Evolutionary conservation across 2,113 vertebrate genomes (phyloP), one percentile per base, ranked within the genome.

Genomic region (Ariopsis seemanni): DNA sequence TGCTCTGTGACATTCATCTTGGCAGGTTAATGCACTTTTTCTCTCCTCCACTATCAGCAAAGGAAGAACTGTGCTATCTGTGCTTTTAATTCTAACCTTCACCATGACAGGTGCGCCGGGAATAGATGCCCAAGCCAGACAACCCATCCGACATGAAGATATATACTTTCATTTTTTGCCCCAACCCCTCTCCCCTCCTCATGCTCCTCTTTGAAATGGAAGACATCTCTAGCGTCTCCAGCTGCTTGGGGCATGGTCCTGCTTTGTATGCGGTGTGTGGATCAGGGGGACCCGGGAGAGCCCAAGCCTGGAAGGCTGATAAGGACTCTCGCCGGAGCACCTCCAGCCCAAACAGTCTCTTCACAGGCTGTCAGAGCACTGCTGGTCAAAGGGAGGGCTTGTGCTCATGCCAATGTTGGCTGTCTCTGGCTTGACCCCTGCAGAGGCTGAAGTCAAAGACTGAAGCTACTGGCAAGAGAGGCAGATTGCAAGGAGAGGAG

Each of bases 181-280:
- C 88, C 87, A 92, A 91, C 88, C 84, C 82, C 88, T 89, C 90
- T 92, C 91, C 91, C 93, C 92, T 93, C 92, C 94, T 95, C 92
- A 92, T 93, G 91, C 93, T 90, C 92, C 90, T 93, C 94, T 95
- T 95, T 95, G 94, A 95, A 95, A 95, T 91, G 92, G 93, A 93
- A 94, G 94, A 93, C 93, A 94, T 93, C 92, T 94, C 94, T 95
- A 95, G 95, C 95, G 93, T 95, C 94, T 96, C 93, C 95, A 95
- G 95, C 94, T 95, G 94, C 94, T 94, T 91, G 91, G 92, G 87
- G 92, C 93, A 93, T 92, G 92, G 93, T 63, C 86, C 93, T 94
- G 94, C 90, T 96, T 95, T 92, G 94, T 94, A 94, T 96, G 94
- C 94, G 88, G 89, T 87, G 91, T 88, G 89, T 87, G 89, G 90